phyloP scores from a whole-genome alignment of 2,888 invertebrate genomes.

The Galeopsomyia nigrocyanea region DNA sequence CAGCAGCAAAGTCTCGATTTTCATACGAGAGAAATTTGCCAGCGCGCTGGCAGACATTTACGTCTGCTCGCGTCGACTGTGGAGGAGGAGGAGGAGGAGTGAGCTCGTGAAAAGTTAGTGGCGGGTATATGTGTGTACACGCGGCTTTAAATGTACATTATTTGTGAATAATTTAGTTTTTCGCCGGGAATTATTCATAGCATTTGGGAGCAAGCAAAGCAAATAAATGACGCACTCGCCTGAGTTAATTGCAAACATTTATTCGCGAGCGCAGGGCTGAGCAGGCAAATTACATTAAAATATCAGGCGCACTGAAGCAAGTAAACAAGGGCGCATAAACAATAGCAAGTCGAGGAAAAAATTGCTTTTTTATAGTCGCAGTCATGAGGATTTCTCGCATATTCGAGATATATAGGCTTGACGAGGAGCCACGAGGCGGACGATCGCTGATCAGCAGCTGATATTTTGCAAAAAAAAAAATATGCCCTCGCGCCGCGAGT shows the following conservation, averaged over 20 bases:
- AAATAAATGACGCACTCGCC: too few species aligned
- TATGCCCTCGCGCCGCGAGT: conserved; percentile 39
- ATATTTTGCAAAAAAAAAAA: conserved; percentile 38
- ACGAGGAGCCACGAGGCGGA: background rate
- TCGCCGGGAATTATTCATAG: too few species aligned
- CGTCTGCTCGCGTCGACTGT: conserved; percentile 22
- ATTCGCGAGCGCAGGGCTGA: background rate
- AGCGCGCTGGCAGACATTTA: background rate
- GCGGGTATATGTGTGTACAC: background rate
- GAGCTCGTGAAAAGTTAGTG: background rate
- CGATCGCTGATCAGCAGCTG: conserved; percentile 17
- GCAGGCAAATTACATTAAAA: conserved; percentile 12
- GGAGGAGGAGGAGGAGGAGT: background rate
- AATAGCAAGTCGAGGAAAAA: background rate
- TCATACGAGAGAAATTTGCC: background rate
- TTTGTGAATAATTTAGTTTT: too few species aligned
- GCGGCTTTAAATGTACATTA: background rate
- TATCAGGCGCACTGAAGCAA: background rate
- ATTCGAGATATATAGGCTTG: too few species aligned
- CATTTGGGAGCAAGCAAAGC: too few species aligned
- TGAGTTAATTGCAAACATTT: conserved; percentile 26
- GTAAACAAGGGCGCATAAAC: background rate
- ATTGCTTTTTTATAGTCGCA: conserved; percentile 1
- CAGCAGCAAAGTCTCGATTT: background rate
- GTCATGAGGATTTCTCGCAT: conserved; percentile 22